phyloP scores from a whole-genome alignment of 1,140 invertebrate species.

The Zeugodacus cucurbitae region DNA sequence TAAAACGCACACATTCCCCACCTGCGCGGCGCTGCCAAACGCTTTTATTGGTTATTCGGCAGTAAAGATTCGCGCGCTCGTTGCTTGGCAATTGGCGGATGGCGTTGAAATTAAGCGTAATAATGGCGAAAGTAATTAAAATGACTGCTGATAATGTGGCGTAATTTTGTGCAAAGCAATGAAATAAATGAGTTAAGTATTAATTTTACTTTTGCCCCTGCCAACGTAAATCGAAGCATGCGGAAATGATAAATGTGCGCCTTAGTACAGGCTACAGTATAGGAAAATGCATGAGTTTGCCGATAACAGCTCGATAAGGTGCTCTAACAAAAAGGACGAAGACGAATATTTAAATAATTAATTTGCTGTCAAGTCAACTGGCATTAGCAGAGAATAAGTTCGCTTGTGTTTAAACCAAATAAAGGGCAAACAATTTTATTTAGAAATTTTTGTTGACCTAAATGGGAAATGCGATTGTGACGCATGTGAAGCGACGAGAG shows the following conservation, averaged over 20 bases:
- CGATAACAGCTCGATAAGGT: neutral
- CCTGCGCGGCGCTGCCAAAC: neutral
- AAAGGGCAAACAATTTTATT: neutral
- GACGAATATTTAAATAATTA: neutral
- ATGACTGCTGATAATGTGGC: neutral
- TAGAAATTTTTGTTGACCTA: neutral
- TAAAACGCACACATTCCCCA: neutral
- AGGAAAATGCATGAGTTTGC: neutral
- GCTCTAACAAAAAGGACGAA: neutral
- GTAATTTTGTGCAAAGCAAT: constrained; percentile 9
- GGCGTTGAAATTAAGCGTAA: neutral
- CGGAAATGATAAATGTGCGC: constrained; percentile 13
- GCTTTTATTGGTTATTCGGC: neutral
- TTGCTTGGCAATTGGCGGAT: neutral
- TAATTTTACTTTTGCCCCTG: neutral
- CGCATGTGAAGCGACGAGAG: neutral
- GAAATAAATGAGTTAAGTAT: constrained; percentile 16
- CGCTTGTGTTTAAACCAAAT: neutral
- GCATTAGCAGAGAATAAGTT: neutral
- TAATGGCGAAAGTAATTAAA: constrained; percentile 21
- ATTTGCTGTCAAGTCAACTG: neutral
- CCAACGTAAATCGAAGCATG: neutral
- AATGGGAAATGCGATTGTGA: neutral
- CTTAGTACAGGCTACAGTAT: neutral
- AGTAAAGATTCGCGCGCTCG: neutral